Base-by-base conservation (phyloP, 2,113 vertebrate genomes). In the Amphiprion percula region DNA sequence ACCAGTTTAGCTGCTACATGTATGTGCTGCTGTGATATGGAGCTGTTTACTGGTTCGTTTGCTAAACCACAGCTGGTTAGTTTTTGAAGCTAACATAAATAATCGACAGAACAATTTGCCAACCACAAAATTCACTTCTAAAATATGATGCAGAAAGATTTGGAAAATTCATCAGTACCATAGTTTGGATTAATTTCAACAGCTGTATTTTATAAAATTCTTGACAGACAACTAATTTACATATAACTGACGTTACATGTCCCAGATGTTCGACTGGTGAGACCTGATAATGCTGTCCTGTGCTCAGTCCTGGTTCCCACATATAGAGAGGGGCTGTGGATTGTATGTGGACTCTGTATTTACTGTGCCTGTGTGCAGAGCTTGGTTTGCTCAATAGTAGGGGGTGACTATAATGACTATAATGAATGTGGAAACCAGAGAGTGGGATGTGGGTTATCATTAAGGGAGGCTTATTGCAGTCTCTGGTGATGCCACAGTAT, bases 341-440 rank as follows among this genome's bases (percentile, higher is more conserved):
- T 71, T 80, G 60, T 44, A 26, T 61, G 59, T 54, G 65, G 52
- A 60, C 65, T 56, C 52, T 84, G 69, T 87, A 70, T 80, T 88
- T 83, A 80, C 84, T 46, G 39, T 17, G 46, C 39, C 59, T 78
- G 55, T 68, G 53, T 67, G 60, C 44, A 17, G 39, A 58, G 58
- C 73, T 71, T 61, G 44, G 70, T 76, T 74, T 84, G 81, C 74
- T 83, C 74, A 76, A 66, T 60, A 60, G 66, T 54, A 52, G 80
- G 64, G 83, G 85, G 66, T 44, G 62, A 64, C 59, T 77, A 10
- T 88, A 88, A 90, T 88, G 77, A 87, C 83, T 87, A 75, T 91
- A 88, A 93, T 91, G 85, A 92, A 72, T 73, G 80, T 78, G 68
- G 74, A 81, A 63, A 47, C 46, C 68, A 77, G 19, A 56, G 61